Conservation (phyloP, 2,113 vertebrate genomes). For the Psittacara wagleri region DNA sequence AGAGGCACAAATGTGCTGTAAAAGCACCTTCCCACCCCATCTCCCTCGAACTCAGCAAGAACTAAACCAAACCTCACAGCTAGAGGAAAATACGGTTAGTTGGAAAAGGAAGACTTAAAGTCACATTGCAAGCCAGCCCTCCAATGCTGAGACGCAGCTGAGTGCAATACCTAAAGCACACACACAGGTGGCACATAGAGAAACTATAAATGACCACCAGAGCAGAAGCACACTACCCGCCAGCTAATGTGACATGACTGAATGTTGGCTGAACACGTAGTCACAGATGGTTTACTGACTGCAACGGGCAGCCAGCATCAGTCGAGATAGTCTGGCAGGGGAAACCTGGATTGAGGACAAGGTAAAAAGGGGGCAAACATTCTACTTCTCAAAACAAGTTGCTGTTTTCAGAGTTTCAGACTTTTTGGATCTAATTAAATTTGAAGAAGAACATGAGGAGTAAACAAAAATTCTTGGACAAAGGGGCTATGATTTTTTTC, state of each 20-base stretch:
- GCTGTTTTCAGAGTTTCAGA: neutral
- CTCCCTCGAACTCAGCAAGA: neutral
- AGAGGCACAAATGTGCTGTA: neutral
- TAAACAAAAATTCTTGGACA: conserved; percentile 27
- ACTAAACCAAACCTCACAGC: neutral
- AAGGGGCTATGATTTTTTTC: neutral
- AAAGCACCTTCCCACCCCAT: neutral
- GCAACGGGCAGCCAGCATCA: neutral
- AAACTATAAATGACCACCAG: neutral
- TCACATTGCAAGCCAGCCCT: neutral
- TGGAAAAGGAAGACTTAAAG: neutral
- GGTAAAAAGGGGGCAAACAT: neutral
- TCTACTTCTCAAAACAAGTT: neutral
- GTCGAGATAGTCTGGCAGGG: neutral
- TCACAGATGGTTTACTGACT: neutral
- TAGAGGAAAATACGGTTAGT: neutral
- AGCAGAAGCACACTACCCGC: neutral
- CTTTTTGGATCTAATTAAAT: conserved; percentile 9
- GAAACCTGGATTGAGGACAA: neutral
- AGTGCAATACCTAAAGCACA: rapidly evolving
- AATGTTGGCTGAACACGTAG: neutral
- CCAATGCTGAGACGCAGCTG: neutral
- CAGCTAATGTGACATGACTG: neutral
- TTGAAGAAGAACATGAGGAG: conserved; percentile 4
- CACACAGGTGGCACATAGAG: neutral